Base-by-base conservation (phyloP, 92 coral and sea anemone genomes). In the Isaurus tuberculatus region DNA sequence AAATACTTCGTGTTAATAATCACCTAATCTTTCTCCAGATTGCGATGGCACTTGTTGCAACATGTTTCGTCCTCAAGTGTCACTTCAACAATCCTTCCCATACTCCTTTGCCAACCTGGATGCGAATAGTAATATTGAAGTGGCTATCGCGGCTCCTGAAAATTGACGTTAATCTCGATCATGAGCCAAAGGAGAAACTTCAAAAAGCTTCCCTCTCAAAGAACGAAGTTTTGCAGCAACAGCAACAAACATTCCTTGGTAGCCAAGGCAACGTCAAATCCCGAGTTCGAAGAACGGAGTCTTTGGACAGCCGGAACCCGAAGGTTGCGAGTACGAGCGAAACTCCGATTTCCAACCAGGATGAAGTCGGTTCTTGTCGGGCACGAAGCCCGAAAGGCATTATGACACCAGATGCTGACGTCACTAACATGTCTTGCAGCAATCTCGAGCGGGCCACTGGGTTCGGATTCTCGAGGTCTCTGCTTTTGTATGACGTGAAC, bases 81-180 rank as follows among this genome's bases (percentile, higher is more conserved):
- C 86, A 94, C 79, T 94, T 94, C 90, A 91, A 86, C 81, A 88
- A 94, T 29, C 98, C 98, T 14, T 74, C 91, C 48, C 98, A 94
- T 57, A 92, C 89, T 5, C 95, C 94, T n/a, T 87, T 94, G 81
- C 98, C 98, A 0, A 78, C 70, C 51, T 94, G 98, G 98, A 88
- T 94, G 63, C 86, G 98, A 60, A 86, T 83, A 58, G 83, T 94
- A 19, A 91, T 94, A 3, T 79, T 94, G 22, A 91, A 88, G 31
- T 87, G 98, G 94, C 66, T 94, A 90, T 94, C 98, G 2, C 75
- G 89, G 31, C 81, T 92, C 9, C 80, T 84, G 23, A 86, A 87
- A 19, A 85, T 89, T 28, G 79, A 83, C 42, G 84, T 85, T 4
- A 65, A 58, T 26, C 80, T 49, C 16, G 68, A 77, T 8, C 51